phyloP scores from a whole-genome alignment of 2,888 invertebrate species.

The Adineta ricciae region DNA sequence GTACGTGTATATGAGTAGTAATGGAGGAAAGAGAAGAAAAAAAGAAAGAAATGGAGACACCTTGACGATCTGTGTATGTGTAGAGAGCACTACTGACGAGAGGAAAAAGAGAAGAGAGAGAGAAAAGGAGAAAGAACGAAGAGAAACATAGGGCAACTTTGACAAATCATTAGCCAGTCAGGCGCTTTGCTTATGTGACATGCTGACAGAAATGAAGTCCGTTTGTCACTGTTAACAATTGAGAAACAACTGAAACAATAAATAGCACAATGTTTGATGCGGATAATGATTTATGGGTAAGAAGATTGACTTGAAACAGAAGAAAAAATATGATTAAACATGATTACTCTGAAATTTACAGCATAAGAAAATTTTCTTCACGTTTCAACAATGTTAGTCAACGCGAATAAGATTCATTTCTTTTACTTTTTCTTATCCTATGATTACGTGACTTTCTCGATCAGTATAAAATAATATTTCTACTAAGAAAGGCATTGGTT shows the following conservation, averaged over 20 bases:
- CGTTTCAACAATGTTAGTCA: no score
- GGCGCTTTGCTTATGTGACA: background rate
- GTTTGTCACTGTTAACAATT: background rate
- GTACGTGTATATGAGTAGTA: background rate
- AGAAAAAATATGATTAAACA: no score
- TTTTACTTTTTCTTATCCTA: background rate
- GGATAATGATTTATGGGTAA: constrained; percentile 21
- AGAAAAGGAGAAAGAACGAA: background rate
- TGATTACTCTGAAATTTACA: no score
- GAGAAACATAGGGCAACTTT: background rate
- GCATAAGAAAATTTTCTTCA: no score
- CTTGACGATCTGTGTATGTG: background rate
- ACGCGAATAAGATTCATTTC: no score
- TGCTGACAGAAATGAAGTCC: background rate
- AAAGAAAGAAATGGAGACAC: background rate
- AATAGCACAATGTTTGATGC: background rate
- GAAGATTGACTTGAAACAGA: no score
- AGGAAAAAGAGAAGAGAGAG: background rate
- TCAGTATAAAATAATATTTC: background rate
- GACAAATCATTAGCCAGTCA: background rate
- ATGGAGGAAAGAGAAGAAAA: background rate
- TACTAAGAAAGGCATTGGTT: background rate
- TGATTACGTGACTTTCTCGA: background rate
- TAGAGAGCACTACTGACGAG: background rate
- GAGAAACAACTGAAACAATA: background rate